Conservation (phyloP, 1,140 invertebrate species). For the Dysdera silvatica region DNA sequence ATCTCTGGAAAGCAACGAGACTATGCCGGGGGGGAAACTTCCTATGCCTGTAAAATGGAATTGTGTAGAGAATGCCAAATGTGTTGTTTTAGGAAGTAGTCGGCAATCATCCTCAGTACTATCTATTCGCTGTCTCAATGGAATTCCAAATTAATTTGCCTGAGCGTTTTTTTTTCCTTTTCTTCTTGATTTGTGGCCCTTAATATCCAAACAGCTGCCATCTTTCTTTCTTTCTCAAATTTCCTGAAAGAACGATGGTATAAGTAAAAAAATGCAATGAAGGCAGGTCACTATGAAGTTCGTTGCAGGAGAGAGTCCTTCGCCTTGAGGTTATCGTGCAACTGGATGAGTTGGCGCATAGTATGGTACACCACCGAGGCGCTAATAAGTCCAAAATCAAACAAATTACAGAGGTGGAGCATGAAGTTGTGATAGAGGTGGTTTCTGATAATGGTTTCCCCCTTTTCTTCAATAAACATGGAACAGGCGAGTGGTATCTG, state of each 20-base stretch:
- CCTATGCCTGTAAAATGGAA: too few species aligned
- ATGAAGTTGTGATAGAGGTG: slow-evolving; percentile 89
- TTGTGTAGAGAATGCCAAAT: too few species aligned
- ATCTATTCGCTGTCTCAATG: too few species aligned
- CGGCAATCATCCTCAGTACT: too few species aligned
- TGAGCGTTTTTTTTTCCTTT: too few species aligned
- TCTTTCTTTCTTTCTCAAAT: too few species aligned
- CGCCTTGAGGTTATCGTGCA: slow-evolving; percentile 6
- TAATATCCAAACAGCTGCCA: too few species aligned
- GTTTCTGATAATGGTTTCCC: slow-evolving; percentile 71
- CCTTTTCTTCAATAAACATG: slow-evolving; percentile 81
- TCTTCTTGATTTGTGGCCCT: too few species aligned
- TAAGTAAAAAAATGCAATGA: neutral
- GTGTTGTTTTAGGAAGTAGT: too few species aligned
- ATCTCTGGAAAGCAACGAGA: too few species aligned
- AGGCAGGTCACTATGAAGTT: slow-evolving; percentile 1
- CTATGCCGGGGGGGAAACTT: too few species aligned
- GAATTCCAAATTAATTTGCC: too few species aligned
- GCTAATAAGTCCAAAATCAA: slow-evolving; percentile 87
- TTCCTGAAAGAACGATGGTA: slow-evolving; percentile 10
- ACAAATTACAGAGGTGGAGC: slow-evolving; percentile 83
- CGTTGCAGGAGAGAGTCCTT: neutral
- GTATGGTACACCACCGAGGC: slow-evolving; percentile 75
- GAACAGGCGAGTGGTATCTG: slow-evolving; percentile 83
- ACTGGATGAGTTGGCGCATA: slow-evolving; percentile 56